phyloP scores from a whole-genome alignment of 2,888 invertebrate genomes.

The Platypus cylindrus region DNA sequence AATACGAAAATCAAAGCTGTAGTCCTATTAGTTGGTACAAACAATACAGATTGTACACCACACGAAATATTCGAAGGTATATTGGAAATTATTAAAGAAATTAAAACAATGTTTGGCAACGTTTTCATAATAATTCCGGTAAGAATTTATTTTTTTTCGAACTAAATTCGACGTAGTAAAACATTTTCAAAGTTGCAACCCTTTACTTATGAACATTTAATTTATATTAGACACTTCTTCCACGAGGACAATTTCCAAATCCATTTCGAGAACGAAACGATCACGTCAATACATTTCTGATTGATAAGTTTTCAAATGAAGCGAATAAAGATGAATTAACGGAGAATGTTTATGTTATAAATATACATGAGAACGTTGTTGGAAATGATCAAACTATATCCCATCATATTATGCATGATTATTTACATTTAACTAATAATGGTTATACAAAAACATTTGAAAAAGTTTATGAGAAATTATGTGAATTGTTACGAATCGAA shows the following conservation, averaged over 20 bases:
- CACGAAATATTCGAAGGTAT: conserved; percentile 51
- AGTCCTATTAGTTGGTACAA: conserved; percentile 52
- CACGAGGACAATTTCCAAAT: conserved; percentile 53
- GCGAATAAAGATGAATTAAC: conserved; percentile 29
- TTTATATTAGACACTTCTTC: conserved; percentile 44
- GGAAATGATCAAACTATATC: conserved; percentile 45
- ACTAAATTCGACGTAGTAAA: neutral
- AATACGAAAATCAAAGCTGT: conserved; percentile 53
- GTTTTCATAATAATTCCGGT: conserved; percentile 48
- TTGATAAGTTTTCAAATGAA: conserved; percentile 31
- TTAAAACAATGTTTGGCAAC: conserved; percentile 43
- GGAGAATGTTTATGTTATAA: conserved; percentile 30
- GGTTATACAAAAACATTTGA: conserved; percentile 51
- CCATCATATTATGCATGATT: conserved; percentile 55
- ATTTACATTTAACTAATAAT: conserved; percentile 49
- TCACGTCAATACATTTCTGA: conserved; percentile 44
- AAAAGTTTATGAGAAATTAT: conserved; percentile 39
- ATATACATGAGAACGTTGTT: conserved; percentile 32
- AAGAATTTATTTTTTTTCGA: too few species aligned
- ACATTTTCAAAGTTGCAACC: neutral
- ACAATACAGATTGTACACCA: conserved; percentile 48
- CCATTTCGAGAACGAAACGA: conserved; percentile 45
- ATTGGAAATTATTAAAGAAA: conserved; percentile 42
- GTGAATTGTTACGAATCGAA: conserved; percentile 21
- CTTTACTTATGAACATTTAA: neutral